These are phyloP conservation scores for Bubo blakistoni DNA, from an alignment of 2,113 vertebrate genomes.

Conservation along the genomic window DNA sequence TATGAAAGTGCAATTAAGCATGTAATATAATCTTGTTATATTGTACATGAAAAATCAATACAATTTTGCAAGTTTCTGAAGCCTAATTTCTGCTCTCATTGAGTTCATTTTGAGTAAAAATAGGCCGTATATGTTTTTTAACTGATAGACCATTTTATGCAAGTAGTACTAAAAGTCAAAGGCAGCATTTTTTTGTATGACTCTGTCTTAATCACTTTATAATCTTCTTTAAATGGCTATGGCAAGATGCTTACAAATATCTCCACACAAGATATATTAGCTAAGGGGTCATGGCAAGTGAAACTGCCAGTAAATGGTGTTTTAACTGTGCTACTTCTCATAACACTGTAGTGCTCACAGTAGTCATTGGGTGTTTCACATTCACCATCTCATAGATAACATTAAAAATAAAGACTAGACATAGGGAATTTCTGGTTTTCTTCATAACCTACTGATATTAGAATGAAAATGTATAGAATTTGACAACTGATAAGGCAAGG, in stretches of 20 bases:
- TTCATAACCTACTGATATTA: not conserved
- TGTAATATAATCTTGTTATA: not conserved
- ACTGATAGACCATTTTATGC: not conserved
- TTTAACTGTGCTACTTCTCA: not conserved
- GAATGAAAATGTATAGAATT: not conserved
- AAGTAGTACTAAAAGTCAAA: not conserved
- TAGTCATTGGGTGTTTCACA: not conserved
- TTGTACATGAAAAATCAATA: fast-evolving
- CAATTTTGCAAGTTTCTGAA: not conserved
- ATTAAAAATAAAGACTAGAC: not conserved
- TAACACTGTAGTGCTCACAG: not conserved
- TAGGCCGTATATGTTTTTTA: not conserved
- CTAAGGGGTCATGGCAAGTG: not conserved
- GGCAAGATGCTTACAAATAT: not conserved
- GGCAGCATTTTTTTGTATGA: not conserved
- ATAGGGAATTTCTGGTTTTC: fast-evolving
- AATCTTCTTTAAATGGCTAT: not conserved
- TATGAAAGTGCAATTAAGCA: not conserved
- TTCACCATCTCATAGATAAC: not conserved
- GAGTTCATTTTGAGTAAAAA: not conserved
- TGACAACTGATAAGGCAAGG: not conserved
- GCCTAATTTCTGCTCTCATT: not conserved
- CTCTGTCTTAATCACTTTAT: not conserved
- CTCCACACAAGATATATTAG: not conserved
- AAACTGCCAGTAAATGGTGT: not conserved